Conservation (phyloP, 2,113 vertebrate species). For the Protomyctophum bolini region DNA sequence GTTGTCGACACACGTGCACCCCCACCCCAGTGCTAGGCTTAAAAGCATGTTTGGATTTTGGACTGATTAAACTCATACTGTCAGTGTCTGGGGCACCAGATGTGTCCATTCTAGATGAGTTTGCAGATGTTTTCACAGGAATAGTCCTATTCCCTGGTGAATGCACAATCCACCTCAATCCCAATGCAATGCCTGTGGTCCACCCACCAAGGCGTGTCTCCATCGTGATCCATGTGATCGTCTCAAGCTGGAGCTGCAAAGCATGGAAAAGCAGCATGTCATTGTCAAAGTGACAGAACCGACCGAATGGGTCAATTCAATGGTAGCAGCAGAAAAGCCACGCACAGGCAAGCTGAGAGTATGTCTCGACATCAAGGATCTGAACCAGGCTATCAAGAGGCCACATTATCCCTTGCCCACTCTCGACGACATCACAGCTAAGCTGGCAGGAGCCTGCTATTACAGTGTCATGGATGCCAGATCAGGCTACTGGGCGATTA, state of each 20-base stretch:
- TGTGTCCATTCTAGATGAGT: constrained; percentile 2
- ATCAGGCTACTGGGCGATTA: constrained; percentile 36
- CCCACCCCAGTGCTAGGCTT: constrained; percentile 27
- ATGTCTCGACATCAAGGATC: constrained; percentile 23
- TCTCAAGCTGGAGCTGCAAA: constrained; percentile 20
- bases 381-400: constrained; percentile 33
- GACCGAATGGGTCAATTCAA: constrained; percentile 32
- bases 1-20: constrained; percentile 12
- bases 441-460: constrained; percentile 13
- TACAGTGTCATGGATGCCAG: constrained; percentile 31
- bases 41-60: constrained; percentile 21
- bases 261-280: constrained; percentile 17
- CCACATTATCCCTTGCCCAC: constrained; percentile 34
- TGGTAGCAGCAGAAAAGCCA: constrained; percentile 28
- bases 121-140: constrained; percentile 26
- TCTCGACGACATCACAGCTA: constrained; percentile 15
- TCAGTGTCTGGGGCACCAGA: background rate
- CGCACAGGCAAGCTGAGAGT: constrained; percentile 15
- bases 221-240: background rate
- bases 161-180: constrained; percentile 28
- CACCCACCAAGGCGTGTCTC: constrained; percentile 22
- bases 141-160: constrained; percentile 34
- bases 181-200: constrained; percentile 5
- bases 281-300: constrained; percentile 29
- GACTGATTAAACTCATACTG: constrained; percentile 17